These are phyloP conservation scores for Tipula helvola DNA, from an alignment of 2,888 invertebrate species.

Conservation along the genomic window DNA sequence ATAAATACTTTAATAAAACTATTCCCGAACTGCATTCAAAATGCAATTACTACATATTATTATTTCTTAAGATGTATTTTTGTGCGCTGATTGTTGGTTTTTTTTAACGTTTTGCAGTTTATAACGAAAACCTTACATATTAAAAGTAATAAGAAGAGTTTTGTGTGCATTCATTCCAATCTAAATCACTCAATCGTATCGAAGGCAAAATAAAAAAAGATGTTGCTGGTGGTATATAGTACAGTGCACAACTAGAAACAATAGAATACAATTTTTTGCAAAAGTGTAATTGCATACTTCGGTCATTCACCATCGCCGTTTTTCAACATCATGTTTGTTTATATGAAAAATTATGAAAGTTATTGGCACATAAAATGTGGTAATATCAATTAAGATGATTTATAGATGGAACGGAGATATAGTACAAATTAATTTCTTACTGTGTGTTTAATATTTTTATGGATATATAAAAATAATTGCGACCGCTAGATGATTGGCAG, in stretches of 20 bases:
- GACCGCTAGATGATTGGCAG: background rate
- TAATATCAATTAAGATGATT: conserved; percentile 4
- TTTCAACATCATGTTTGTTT: background rate
- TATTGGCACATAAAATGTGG: background rate
- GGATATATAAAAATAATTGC: background rate
- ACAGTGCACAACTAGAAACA: background rate
- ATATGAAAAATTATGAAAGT: background rate
- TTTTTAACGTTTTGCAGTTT: background rate
- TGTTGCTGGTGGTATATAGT: background rate
- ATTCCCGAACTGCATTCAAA: background rate
- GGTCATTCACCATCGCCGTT: background rate
- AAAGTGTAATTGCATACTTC: background rate
- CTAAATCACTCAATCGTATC: background rate
- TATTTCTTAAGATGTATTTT: background rate
- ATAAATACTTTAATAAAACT: background rate
- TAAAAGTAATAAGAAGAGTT: background rate
- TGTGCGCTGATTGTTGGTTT: too few relatives aligned
- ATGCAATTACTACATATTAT: background rate
- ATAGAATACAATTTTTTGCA: background rate
- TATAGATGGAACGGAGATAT: background rate
- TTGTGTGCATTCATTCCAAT: background rate
- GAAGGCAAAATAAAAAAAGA: background rate
- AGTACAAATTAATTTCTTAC: background rate
- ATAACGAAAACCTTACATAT: background rate
- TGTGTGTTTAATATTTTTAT: background rate